Evolutionary conservation across 2,888 invertebrate genomes (phyloP).

Genomic region (Luperina nickerlii): DNA sequence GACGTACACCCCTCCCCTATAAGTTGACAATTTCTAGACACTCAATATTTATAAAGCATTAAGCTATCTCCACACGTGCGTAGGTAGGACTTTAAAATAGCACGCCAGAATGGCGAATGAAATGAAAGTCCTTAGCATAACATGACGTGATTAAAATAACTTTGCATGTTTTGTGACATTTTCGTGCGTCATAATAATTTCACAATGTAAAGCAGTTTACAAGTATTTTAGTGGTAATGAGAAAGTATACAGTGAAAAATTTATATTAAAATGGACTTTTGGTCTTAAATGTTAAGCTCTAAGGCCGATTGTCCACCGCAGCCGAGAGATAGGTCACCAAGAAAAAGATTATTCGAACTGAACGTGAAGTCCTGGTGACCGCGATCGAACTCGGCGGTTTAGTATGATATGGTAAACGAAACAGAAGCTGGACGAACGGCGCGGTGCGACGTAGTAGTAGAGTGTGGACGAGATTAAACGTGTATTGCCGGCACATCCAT

Average conservation of each 20-base stretch:
- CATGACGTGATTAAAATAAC: slow-evolving; percentile 41
- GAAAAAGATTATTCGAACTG: neutral
- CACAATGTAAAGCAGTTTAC: neutral
- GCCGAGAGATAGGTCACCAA: neutral
- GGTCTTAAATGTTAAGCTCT: neutral
- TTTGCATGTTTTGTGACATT: slow-evolving; percentile 30
- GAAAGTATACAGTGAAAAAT: neutral
- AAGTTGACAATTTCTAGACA: neutral
- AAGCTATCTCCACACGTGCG: slow-evolving; percentile 2
- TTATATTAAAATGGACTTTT: neutral
- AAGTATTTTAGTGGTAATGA: slow-evolving; percentile 13
- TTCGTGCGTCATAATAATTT: neutral
- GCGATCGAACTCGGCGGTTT: neutral
- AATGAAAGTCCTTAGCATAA: slow-evolving; percentile 13
- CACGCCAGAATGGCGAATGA: neutral
- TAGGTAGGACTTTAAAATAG: slow-evolving; percentile 31
- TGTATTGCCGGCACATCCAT: neutral
- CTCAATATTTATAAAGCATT: slow-evolving; percentile 9
- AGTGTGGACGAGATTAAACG: neutral
- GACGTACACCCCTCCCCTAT: neutral
- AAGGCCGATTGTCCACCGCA: neutral
- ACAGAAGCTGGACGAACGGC: neutral
- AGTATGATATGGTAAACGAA: neutral
- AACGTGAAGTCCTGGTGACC: neutral
- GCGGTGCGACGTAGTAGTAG: neutral